These are phyloP conservation scores for Phenacoccus solenopsis DNA, from an alignment of 1,140 invertebrate species.

Conservation along the genomic window DNA sequence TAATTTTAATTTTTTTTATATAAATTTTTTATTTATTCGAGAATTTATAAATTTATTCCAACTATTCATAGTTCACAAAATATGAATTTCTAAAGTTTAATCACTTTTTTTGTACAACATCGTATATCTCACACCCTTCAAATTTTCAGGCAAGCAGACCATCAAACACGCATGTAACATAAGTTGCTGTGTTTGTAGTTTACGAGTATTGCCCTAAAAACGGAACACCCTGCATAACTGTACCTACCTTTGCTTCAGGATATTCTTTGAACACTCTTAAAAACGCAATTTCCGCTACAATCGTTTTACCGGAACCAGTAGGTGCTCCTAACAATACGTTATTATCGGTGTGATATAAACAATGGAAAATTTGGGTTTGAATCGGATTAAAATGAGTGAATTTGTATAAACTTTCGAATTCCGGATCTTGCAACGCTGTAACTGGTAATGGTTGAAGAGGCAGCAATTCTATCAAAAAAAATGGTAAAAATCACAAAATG, in stretches of 20 bases:
- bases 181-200: no score
- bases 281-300: slow-evolving; percentile 95
- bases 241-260: slow-evolving; percentile 71
- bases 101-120: no score
- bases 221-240: no score
- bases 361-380: slow-evolving; percentile 97
- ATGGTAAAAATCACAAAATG: no score
- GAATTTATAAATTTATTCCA: no score
- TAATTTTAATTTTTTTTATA: no score
- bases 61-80: slow-evolving; percentile 5
- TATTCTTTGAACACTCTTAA: slow-evolving; percentile 79
- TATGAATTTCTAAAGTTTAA: no score
- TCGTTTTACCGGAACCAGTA: slow-evolving; percentile 97
- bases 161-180: background rate
- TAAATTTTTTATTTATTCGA: no score
- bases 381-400: slow-evolving; percentile 98
- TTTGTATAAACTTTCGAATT: slow-evolving; percentile 70
- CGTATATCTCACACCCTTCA: background rate
- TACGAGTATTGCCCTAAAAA: no score
- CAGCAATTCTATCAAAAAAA: slow-evolving; percentile 55
- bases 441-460: slow-evolving; percentile 83
- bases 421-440: slow-evolving; percentile 59
- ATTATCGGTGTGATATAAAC: slow-evolving; percentile 85
- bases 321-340: slow-evolving; percentile 94
- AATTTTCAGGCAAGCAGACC: no score